These are phyloP conservation scores for Rattus rattus DNA, from an alignment of 2,113 vertebrate species.

Conservation along the genomic window DNA sequence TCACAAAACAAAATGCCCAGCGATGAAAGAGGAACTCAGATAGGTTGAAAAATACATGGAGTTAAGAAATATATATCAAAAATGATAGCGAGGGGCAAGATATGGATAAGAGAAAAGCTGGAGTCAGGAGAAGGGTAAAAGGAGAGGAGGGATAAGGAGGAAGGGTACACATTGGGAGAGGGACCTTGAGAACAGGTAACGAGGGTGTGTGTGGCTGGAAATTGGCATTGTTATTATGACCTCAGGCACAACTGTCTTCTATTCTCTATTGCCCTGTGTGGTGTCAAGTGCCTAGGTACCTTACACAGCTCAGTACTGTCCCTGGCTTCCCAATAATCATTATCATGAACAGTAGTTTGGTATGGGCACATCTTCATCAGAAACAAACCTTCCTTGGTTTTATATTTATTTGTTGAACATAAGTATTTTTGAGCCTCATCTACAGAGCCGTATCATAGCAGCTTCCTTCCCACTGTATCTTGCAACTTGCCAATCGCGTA, in stretches of 20 bases:
- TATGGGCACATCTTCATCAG: not conserved
- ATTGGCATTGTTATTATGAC: too few relatives aligned
- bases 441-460: not conserved
- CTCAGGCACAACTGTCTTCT: not conserved
- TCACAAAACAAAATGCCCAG: not conserved
- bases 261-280: not conserved
- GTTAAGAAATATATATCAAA: not conserved
- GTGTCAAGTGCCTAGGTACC: not conserved
- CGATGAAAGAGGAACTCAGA: not conserved
- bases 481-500: not conserved
- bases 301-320: not conserved
- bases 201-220: not conserved
- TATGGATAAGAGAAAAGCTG: not conserved
- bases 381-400: not conserved
- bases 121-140: not conserved
- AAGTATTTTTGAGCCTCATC: not conserved
- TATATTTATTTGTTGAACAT: not conserved
- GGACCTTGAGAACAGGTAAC: not conserved
- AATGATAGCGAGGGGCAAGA: not conserved
- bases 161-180: not conserved
- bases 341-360: not conserved
- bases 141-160: not conserved
- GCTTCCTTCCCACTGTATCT: not conserved
- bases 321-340: not conserved
- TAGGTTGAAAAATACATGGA: not conserved